Conservation (phyloP, 2,888 invertebrate genomes). For the Sinopyrophorus schimmeli region DNA sequence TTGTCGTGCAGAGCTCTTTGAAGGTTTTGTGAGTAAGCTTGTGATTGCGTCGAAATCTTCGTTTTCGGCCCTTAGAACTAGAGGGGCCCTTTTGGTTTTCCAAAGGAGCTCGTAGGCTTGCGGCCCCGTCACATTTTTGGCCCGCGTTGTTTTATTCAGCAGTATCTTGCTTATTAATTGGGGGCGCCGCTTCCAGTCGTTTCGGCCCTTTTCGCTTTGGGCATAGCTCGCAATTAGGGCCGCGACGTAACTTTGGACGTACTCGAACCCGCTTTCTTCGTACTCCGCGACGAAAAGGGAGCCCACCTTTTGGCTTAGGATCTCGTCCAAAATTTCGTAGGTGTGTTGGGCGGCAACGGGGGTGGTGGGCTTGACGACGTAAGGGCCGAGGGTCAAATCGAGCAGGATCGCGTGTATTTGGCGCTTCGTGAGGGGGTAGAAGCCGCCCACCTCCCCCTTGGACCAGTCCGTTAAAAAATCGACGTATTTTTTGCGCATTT, state of each 20-base stretch:
- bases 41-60: too few species aligned
- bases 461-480: slow-evolving; percentile 3
- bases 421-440: background rate
- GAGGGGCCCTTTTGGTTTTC: slow-evolving; percentile 1
- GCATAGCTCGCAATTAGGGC: background rate
- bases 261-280: background rate
- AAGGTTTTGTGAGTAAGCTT: too few species aligned
- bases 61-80: background rate
- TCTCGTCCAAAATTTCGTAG: background rate
- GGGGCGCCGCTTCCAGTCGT: slow-evolving; percentile 4
- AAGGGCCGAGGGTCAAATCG: background rate
- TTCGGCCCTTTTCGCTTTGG: background rate
- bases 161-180: slow-evolving; percentile 1
- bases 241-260: background rate
- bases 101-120: slow-evolving; percentile 5
- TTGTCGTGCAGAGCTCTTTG: too few species aligned
- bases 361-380: background rate
- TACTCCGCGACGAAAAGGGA: background rate
- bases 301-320: background rate
- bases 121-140: background rate
- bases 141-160: background rate
- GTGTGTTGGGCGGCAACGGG: background rate
- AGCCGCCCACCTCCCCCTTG: slow-evolving; percentile 7
- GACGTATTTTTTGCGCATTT: slow-evolving; percentile 1
- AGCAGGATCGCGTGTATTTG: background rate